A percentile compares a stretch with the other conserved stretches of the same genome.
phyloP scores from a whole-genome alignment of 2,113 vertebrate genomes.

The Leptodactylus fuscus region DNA sequence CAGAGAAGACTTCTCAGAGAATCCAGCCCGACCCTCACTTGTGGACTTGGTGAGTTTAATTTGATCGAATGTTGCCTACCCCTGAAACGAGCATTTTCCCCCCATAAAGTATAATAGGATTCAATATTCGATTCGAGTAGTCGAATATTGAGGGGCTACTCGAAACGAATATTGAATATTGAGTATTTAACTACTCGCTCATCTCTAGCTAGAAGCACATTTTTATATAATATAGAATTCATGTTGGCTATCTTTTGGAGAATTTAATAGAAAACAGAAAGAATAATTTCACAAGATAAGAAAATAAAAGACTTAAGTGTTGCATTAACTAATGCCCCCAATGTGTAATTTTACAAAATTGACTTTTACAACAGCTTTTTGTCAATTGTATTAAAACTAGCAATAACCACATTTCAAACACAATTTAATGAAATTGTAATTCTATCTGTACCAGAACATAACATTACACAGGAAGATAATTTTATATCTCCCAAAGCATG shows the following conservation, averaged over 20 bases:
- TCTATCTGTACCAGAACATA: not conserved
- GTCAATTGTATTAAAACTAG: not conserved
- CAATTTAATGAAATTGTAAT: slow-evolving; percentile 46
- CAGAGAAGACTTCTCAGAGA: too few species aligned
- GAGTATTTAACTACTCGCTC: too few species aligned
- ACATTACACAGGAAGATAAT: slow-evolving; percentile 21
- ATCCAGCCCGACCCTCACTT: too few species aligned
- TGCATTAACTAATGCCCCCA: not conserved
- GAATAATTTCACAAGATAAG: not conserved
- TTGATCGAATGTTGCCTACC: too few species aligned
- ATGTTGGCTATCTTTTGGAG: not conserved
- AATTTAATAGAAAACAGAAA: not conserved
- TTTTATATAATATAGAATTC: not conserved
- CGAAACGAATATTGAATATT: too few species aligned
- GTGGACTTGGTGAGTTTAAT: too few species aligned
- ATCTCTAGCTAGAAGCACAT: not conserved
- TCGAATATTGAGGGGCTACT: too few species aligned
- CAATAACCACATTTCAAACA: slow-evolving; percentile 40
- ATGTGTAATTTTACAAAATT: slow-evolving; percentile 34
- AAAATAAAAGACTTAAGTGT: not conserved
- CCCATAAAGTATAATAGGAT: too few species aligned
- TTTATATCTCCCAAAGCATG: slow-evolving; percentile 17
- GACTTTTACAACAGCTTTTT: slow-evolving; percentile 9
- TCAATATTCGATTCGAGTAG: too few species aligned
- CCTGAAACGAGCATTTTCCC: too few species aligned